These are phyloP conservation scores for Masticophis lateralis DNA, from an alignment of 2,797 vertebrate genomes.

Conservation along the genomic window DNA sequence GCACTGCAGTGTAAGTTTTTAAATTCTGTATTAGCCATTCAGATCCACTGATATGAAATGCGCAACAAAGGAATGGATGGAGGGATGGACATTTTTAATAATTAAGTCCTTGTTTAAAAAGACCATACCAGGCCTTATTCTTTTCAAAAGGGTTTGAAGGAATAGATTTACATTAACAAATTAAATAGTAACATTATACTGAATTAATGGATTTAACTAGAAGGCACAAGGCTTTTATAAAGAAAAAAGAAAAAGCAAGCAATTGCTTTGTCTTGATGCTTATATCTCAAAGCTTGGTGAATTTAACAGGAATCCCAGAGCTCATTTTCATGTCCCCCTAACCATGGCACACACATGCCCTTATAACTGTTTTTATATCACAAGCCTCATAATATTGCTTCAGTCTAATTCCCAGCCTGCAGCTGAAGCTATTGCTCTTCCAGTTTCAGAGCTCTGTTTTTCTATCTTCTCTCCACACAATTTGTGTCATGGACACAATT, in stretches of 20 bases:
- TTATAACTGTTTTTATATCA: background rate
- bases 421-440: background rate
- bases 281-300: background rate
- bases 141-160: background rate
- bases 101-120: background rate
- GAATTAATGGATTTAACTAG: background rate
- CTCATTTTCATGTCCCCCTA: background rate
- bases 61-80: background rate
- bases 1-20: background rate
- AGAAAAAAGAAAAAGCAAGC: background rate
- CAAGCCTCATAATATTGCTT: conserved; percentile 18
- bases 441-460: background rate
- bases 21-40: background rate
- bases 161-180: background rate
- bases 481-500: background rate
- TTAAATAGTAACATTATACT: background rate
- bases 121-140: background rate
- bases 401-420: background rate
- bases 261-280: background rate
- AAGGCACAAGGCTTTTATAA: background rate
- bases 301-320: background rate
- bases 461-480: background rate
- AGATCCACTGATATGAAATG: background rate
- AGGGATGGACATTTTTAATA: background rate
- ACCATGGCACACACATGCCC: background rate